A percentile compares a stretch with the other conserved stretches of the same genome.
phyloP scores from a whole-genome alignment of 1,140 invertebrate genomes.

The Eriocheir sinensis region DNA sequence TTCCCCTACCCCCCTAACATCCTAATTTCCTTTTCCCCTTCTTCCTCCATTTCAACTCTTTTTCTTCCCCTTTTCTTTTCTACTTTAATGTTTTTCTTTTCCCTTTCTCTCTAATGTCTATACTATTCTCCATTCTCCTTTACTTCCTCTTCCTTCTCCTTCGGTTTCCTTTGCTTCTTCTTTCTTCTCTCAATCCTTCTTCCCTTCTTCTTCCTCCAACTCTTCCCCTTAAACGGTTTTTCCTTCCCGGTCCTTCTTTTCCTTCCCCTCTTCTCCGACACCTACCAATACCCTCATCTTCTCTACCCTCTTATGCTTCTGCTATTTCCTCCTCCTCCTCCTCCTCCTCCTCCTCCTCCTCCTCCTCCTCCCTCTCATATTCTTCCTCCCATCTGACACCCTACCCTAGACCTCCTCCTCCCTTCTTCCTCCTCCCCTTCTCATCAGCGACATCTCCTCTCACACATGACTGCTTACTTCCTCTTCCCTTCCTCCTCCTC shows the following conservation, averaged over 20 bases:
- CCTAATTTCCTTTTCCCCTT: not conserved
- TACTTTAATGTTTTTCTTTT: not conserved
- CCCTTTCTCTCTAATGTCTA: not conserved
- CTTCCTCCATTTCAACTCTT: not conserved
- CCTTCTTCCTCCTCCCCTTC: not conserved
- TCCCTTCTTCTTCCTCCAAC: not conserved
- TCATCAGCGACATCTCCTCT: conserved; percentile 22
- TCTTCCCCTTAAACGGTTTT: not conserved
- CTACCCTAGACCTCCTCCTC: not conserved
- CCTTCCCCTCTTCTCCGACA: not conserved
- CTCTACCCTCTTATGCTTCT: not conserved
- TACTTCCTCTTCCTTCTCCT: not conserved
- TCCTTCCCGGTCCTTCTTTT: not conserved
- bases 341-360: not conserved
- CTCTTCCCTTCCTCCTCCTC: not conserved
- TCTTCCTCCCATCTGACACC: not conserved
- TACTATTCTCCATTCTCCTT: not conserved
- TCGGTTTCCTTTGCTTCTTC: not conserved
- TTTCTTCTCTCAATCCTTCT: not conserved
- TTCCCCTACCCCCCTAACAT: not conserved
- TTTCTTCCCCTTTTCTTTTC: not conserved
- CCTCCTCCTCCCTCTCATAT: not conserved
- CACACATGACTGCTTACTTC: conserved; percentile 23
- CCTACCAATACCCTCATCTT: not conserved
- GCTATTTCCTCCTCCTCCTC: conserved; percentile 5